These are phyloP conservation scores for Heterodera schachtii DNA, from an alignment of 1,140 invertebrate genomes.

Conservation along the genomic window DNA sequence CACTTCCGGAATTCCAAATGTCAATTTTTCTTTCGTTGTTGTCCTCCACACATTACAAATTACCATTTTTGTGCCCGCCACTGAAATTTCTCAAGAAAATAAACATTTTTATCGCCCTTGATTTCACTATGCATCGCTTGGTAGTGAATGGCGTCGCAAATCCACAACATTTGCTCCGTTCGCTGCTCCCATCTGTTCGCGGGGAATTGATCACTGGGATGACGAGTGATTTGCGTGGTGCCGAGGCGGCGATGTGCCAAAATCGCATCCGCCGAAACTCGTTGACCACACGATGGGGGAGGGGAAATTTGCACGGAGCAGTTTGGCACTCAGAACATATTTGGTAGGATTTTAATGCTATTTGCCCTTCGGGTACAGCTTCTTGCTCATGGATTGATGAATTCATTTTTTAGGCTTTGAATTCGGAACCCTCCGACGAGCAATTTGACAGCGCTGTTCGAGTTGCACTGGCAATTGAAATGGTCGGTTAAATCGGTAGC, in stretches of 20 bases:
- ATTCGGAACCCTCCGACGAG: conserved; percentile 35
- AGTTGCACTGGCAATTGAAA: conserved; percentile 56
- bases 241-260: neutral
- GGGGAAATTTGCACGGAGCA: conserved; percentile 56
- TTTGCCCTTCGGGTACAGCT: too few species aligned
- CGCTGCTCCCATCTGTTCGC: conserved; percentile 4
- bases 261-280: conserved; percentile 29
- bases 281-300: conserved; percentile 59
- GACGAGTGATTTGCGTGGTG: conserved; percentile 33
- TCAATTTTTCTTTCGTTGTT: too few species aligned
- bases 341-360: conserved; percentile 2
- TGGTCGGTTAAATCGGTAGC: too few species aligned
- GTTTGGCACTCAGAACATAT: conserved; percentile 51
- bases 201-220: conserved; percentile 22
- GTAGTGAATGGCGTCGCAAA: neutral
- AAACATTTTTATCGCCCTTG: too few species aligned
- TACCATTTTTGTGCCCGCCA: too few species aligned
- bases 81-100: too few species aligned
- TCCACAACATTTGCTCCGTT: conserved; percentile 20
- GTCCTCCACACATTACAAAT: too few species aligned
- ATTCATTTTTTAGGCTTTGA: conserved; percentile 29
- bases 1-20: too few species aligned
- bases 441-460: conserved; percentile 45
- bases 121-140: too few species aligned
- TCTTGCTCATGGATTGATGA: too few species aligned